phyloP scores from a whole-genome alignment of 2,888 invertebrate species.

The Rhyacophila evoluta region DNA sequence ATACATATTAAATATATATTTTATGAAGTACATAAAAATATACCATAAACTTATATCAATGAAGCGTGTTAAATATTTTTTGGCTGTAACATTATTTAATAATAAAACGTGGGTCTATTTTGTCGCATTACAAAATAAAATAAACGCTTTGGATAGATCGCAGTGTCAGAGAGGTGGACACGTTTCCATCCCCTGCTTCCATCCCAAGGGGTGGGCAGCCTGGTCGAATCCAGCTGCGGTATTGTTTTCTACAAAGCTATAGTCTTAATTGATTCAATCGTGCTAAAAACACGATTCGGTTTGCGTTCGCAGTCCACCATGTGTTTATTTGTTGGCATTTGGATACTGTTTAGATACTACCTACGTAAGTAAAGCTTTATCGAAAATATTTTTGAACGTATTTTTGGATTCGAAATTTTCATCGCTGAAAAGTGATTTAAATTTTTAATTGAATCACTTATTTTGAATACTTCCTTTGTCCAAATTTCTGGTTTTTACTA shows the following conservation, averaged over 20 bases:
- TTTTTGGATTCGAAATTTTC: too few relatives aligned
- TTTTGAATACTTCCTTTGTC: too few relatives aligned
- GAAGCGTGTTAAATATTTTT: background rate
- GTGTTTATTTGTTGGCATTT: constrained; percentile 52
- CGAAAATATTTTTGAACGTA: background rate
- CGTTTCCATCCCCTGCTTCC: background rate
- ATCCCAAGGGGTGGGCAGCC: constrained; percentile 3
- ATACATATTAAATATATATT: background rate
- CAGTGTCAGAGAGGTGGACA: constrained; percentile 8
- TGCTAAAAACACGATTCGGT: constrained; percentile 52
- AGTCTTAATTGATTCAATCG: constrained; percentile 54
- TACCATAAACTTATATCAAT: too few relatives aligned
- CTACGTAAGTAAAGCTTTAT: background rate
- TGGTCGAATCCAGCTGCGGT: constrained; percentile 42
- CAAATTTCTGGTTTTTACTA: too few relatives aligned
- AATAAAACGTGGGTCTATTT: too few relatives aligned
- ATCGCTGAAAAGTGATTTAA: too few relatives aligned
- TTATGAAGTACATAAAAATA: too few relatives aligned
- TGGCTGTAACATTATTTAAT: too few relatives aligned
- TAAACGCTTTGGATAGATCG: background rate
- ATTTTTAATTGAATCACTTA: too few relatives aligned
- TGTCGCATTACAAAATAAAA: background rate
- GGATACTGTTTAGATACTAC: constrained; percentile 1
- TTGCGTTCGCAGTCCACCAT: constrained; percentile 44
- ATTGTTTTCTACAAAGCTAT: constrained; percentile 51